These are phyloP conservation scores for Butorides virescens DNA, from an alignment of 2,113 vertebrate species.

Conservation along the genomic window DNA sequence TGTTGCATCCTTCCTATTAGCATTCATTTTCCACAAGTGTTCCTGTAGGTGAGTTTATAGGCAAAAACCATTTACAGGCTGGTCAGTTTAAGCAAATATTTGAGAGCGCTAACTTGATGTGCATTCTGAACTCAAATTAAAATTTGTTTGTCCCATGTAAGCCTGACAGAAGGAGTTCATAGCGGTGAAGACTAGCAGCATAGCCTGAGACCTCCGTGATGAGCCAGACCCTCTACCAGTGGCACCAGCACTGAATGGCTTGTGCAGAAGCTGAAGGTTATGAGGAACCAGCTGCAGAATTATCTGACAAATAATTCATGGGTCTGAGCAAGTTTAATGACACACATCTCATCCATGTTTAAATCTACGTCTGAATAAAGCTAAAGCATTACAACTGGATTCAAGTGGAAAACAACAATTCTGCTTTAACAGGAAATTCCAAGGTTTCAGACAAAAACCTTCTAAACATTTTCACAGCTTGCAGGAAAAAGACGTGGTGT, in stretches of 20 bases:
- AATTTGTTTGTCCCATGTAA: background rate
- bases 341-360: background rate
- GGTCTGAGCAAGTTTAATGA: background rate
- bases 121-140: background rate
- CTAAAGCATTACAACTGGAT: background rate
- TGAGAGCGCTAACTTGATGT: background rate
- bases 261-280: background rate
- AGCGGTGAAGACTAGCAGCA: background rate
- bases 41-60: background rate
- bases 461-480: background rate
- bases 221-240: background rate
- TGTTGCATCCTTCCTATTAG: background rate
- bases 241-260: background rate
- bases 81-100: background rate
- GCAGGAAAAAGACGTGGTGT: rapidly evolving
- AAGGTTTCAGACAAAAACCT: background rate
- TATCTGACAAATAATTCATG: constrained; percentile 29
- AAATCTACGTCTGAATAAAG: constrained; percentile 13
- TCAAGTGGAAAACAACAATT: background rate
- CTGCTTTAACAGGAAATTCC: background rate
- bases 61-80: background rate
- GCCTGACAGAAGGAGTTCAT: background rate
- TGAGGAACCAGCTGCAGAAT: background rate
- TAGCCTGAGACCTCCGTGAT: background rate
- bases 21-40: background rate